Base-by-base conservation (phyloP, 2,797 vertebrate species). In the Enteromius trimaculatus region DNA sequence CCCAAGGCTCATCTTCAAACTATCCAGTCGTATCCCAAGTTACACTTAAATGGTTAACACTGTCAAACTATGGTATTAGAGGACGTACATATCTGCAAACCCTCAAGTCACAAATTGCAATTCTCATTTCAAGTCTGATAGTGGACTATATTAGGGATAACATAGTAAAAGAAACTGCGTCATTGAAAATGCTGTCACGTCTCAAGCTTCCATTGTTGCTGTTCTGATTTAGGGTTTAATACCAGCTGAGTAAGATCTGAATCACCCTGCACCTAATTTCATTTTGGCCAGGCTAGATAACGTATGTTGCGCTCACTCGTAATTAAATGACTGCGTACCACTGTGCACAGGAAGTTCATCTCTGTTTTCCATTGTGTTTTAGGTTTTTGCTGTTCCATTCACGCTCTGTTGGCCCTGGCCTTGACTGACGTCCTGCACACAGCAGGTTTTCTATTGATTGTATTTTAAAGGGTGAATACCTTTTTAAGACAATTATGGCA, bases 151-250 rank as follows among this genome's bases (percentile, higher is more conserved):
- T 68, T 76, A 47, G 23, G 49, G 49, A 79, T 31, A 77, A 66
- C 55, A 53, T 16, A 51, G 39, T 51, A 53, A 80, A 82, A 82
- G 55, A 76, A 84, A 70, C 13, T 1, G 55, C 31, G 29, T 68
- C 21, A 34, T 85, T 81, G 21, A 74, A 55, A 74, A 72, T 42
- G 19, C 60, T 11, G 81, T 74, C 66, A 75, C 49, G 60, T 42
- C 31, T 16, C 16, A 13, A 5, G 49, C 51, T 74, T 60, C 23
- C 11, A 69, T 31, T 79, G 80, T 58, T 83, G 62, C 77, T 55
- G 44, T 39, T 31, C 64, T 68, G 81, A 85, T 77, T 75, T 76
- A 86, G 77, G 37, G 60, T 83, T 87, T 85, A 84, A 85, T 81
- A 80, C 21, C 60, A 83, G 70, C 55, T 39, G 81, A 82, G 62